Base-by-base conservation (phyloP, 2,888 invertebrate species). In the Oasisia sp. region DNA sequence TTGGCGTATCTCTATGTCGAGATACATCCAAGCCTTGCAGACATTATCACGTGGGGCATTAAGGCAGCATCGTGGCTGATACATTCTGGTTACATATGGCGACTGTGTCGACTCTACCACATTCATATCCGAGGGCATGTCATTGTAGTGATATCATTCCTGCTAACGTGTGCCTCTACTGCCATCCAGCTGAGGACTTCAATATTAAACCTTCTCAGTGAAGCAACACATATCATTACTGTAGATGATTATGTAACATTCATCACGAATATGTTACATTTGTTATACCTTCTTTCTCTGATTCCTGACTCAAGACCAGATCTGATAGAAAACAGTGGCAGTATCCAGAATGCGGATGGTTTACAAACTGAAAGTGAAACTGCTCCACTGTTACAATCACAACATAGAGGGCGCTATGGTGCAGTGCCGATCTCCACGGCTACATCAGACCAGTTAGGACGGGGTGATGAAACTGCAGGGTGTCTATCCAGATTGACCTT, bases 51-150 rank as follows among this genome's bases (percentile, higher is more conserved):
- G 91, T 97, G 97, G 44, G 97, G 97, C 90, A 97, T 98, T 5
- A 97, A 98, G 95, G 97, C 97, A 94, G 96, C 98, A 91, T 97
- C 98, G 91, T 99, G 99, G 99, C 96, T 98, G 92, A 97, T 98
- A 32, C 98, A 99, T 96, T 97, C 98, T 94, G 97, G 98, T 93
- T 98, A 98, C 96, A 97, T 97, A 94, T 96, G 98, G 94, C 97
- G 97, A 5, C 96, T 98, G 92, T 97, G 97, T 92, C 95, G 94
- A 95, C 93, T 96, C 94, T 93, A 94, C 95, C 74, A 95, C 93
- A 93, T 97, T 93, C 98, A 97, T 96, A 97, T 98, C 93, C 97
- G 98, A 90, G 99, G 99, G 0, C 98, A 98, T 0, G 96, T 97
- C 14, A 95, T 97, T 11, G 97, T 98, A 93, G 97, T 98, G 93